Base-by-base conservation (phyloP, 2,797 vertebrate species). In the Tympanoctomys barrerae region DNA sequence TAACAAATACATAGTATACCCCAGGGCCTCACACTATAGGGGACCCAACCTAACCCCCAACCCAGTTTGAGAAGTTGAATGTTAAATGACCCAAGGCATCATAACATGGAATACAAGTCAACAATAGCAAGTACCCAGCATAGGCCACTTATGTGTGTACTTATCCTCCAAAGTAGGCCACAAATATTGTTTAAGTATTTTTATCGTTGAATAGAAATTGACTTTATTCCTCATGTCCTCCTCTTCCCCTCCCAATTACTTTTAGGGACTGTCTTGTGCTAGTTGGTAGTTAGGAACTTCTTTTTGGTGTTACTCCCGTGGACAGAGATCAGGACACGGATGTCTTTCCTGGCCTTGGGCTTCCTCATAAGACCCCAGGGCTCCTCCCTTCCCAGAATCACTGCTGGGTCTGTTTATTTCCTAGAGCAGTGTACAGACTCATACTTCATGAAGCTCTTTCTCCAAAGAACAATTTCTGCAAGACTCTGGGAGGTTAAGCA, bases 151-250 rank as follows among this genome's bases (percentile, higher is more conserved):
- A 28, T 82, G 57, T 24, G 24, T 79, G 24, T 84, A 7, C 46
- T 59, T 68, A 89, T 52, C 89, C 66, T 64, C 54, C 18, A 80
- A 31, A 75, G 9, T 49, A 21, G 10, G 16, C 18, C 62, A 46
- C 70, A 62, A 24, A 75, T 6, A 16, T 52, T 42, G 83, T 80
- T 8, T 0, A 0, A 66, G 22, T 52, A 54, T 81, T 49, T 95
- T 89, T 87, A 10, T 52, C n/a, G 71, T 82, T 96, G 39, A 87
- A 6, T 19, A 79, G 87, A 82, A 92, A 31, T 61, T n/a, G 31
- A 90, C 59, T 73, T 90, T 19, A 26, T 92, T 87, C 13, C 1
- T 18, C 28, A 64, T 75, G 31, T 21, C 78, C 7, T 49, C 10
- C 36, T 39, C 71, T 24, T 0, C 28, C n/a, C 36, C 36, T 13